phyloP scores from a whole-genome alignment of 1,140 invertebrate species.

The Cotesia typhae region DNA sequence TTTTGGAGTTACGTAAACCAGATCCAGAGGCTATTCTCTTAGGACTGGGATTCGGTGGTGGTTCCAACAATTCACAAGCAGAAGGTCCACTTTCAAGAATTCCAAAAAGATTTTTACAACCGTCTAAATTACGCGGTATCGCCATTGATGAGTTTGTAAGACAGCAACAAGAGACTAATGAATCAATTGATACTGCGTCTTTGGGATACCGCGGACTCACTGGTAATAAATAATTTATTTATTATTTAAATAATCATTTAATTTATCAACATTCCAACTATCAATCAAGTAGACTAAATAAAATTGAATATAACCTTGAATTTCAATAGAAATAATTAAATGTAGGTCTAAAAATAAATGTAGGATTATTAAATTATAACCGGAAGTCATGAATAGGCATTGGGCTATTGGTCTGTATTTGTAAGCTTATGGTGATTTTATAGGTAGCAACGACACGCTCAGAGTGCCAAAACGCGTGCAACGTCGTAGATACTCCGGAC shows the following conservation, averaged over 20 bases:
- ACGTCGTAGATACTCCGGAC: slow-evolving; percentile 60
- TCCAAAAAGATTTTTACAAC: slow-evolving; percentile 73
- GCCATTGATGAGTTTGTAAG: slow-evolving; percentile 70
- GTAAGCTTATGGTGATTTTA: slow-evolving; percentile 50
- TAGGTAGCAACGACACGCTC: slow-evolving; percentile 62
- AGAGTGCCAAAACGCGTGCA: slow-evolving; percentile 53
- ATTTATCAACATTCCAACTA: neutral
- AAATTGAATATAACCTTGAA: too few relatives aligned
- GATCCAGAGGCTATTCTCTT: slow-evolving; percentile 80
- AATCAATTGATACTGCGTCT: slow-evolving; percentile 71
- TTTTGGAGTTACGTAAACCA: slow-evolving; percentile 75
- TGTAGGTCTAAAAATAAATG: slow-evolving; percentile 2
- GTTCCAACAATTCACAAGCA: slow-evolving; percentile 49
- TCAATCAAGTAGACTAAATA: neutral
- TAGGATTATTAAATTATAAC: neutral
- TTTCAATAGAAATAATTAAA: slow-evolving; percentile 3
- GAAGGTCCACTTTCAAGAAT: slow-evolving; percentile 72
- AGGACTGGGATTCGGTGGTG: slow-evolving; percentile 72
- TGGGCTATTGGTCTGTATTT: neutral
- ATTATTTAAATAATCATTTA: too few relatives aligned
- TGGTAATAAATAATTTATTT: slow-evolving; percentile 55
- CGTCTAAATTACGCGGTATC: slow-evolving; percentile 71
- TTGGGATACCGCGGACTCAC: slow-evolving; percentile 72
- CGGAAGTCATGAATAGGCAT: slow-evolving; percentile 8
- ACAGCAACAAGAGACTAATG: slow-evolving; percentile 69